Evolutionary conservation across 92 coral and sea anemone genomes (phyloP).

Genomic region (Porites rus): DNA sequence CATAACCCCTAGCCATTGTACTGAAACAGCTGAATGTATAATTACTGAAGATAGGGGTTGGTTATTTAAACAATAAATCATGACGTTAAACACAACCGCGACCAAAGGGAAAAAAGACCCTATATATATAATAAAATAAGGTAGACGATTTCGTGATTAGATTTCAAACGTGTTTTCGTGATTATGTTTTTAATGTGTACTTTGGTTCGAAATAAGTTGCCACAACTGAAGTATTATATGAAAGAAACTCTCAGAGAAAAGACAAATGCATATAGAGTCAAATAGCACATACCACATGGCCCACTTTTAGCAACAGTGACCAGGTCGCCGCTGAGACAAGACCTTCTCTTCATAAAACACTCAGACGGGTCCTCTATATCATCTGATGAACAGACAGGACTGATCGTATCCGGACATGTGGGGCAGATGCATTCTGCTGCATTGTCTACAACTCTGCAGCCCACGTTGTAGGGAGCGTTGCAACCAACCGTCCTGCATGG

Average conservation of each 20-base stretch:
- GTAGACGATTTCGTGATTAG: too few species aligned
- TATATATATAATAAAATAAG: too few species aligned
- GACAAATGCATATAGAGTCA: not conserved
- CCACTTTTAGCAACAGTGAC: constrained; percentile 22
- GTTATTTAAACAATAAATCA: too few species aligned
- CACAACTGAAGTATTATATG: not conserved
- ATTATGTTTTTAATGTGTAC: too few species aligned
- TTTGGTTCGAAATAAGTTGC: not conserved
- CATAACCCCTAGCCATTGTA: too few species aligned
- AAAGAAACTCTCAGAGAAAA: not conserved
- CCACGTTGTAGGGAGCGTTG: constrained; percentile 46
- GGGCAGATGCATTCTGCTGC: constrained; percentile 52
- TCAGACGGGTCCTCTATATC: constrained; percentile 33
- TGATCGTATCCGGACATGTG: constrained; percentile 17
- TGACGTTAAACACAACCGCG: too few species aligned
- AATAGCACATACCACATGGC: constrained; percentile 41
- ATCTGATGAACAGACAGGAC: constrained; percentile 43
- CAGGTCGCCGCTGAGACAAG: constrained; percentile 5
- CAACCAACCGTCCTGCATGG: constrained; percentile 47
- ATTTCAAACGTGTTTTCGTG: too few species aligned
- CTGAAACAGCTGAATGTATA: too few species aligned
- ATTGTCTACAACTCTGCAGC: constrained; percentile 21
- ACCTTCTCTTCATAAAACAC: constrained; percentile 30
- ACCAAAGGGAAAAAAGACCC: too few species aligned
- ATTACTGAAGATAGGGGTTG: too few species aligned